phyloP scores from a whole-genome alignment of 2,888 invertebrate genomes.

The Mimas tiliae region DNA sequence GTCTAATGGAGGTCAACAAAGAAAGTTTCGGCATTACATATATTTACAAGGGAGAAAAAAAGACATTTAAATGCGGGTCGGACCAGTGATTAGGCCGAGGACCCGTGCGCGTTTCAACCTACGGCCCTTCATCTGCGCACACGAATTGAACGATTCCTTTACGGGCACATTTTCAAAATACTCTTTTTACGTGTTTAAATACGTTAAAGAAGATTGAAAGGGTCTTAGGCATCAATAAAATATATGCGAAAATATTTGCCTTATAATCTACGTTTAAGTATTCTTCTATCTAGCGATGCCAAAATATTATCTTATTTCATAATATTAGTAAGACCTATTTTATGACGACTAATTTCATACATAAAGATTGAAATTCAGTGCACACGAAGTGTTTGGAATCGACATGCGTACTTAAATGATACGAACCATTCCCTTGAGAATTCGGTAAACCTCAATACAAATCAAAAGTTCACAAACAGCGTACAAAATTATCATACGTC shows the following conservation, averaged over 20 bases:
- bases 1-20: conserved; percentile 52
- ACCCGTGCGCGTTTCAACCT: conserved; percentile 59
- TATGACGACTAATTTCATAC: too few species aligned
- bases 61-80: conserved; percentile 79
- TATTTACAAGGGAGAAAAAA: conserved; percentile 67
- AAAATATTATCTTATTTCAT: too few species aligned
- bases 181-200: conserved; percentile 48
- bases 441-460: conserved; percentile 34
- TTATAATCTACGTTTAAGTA: too few species aligned
- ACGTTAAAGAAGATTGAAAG: conserved; percentile 43
- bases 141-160: conserved; percentile 58
- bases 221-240: conserved; percentile 37
- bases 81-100: conserved; percentile 73
- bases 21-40: conserved; percentile 57
- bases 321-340: too few species aligned
- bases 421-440: neutral
- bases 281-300: neutral
- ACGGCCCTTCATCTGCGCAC: conserved; percentile 57
- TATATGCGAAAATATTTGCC: conserved; percentile 27
- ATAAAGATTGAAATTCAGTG: too few species aligned
- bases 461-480: conserved; percentile 30
- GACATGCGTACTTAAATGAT: too few species aligned
- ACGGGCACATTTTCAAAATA: conserved; percentile 51
- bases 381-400: too few species aligned
- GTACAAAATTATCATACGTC: neutral